Base-by-base conservation (phyloP, 2,797 vertebrate genomes). In the Glossophaga mutica region DNA sequence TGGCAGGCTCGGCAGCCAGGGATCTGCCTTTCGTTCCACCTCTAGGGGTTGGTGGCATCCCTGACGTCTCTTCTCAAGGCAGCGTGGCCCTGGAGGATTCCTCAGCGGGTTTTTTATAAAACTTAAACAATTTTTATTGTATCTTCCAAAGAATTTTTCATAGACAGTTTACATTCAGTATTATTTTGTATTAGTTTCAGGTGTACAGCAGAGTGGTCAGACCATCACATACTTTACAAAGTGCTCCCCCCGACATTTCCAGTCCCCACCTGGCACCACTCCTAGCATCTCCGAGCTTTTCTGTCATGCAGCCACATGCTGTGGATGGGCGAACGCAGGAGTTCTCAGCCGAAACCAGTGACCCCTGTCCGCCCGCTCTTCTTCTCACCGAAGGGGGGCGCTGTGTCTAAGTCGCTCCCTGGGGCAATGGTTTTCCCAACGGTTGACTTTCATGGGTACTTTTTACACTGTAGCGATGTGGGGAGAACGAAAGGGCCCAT, bases 381-480 rank as follows among this genome's bases (percentile, higher is more conserved):
- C 21, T 21, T 8, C 52, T 55, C 52, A 14, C 9, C 2, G 18
- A 21, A 34, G 57, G 59, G 39, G 42, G 62, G 6, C 10, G 19
- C 48, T 16, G 5, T 9, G 34, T 29, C 7, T 10, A 29, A 8
- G 11, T 11, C 34, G 19, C 2, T 16, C 1, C 1, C 4, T 39
- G 22, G 65, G 55, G 18, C 0, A 12, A 4, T 8, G 16, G 37
- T 4, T 67, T 21, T 12, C 50, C 6, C 3, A 0, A 7, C 3
- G 46, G 24, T 22, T 18, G 5, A 2, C 29, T 71, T 67, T 50
- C 29, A 18, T 59, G n/a, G 9, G 15, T 59, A 9, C 5, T 18
- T 18, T 18, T n/a, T 6, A 1, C 4, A 2, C 4, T 3, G 9
- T 22, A 2, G 34, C 0, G 4, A 32, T 0, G 8, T 11, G 34